These are phyloP conservation scores for Andricus quercusramuli DNA, from an alignment of 2,888 invertebrate genomes.

Conservation along the genomic window DNA sequence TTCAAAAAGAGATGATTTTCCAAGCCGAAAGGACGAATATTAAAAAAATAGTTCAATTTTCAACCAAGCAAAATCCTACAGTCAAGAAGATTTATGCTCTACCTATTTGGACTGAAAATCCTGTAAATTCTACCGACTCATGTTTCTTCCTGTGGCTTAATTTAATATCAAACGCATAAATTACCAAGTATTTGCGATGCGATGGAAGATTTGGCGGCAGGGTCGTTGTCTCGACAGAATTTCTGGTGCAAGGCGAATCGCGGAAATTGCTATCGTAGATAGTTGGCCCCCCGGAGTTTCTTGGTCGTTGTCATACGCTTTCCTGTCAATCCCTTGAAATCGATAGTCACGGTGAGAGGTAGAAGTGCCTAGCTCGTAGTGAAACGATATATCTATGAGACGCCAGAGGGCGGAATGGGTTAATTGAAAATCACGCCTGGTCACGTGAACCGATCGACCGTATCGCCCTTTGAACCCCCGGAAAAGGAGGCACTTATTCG, in stretches of 20 bases:
- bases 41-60: too few species aligned
- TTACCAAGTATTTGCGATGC: not conserved
- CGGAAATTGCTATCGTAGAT: slow-evolving; percentile 49
- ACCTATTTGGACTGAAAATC: too few species aligned
- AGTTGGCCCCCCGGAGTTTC: slow-evolving; percentile 1
- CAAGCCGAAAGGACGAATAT: too few species aligned
- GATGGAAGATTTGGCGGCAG: not conserved
- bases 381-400: slow-evolving; percentile 20
- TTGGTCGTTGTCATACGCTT: slow-evolving; percentile 19
- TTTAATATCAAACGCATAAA: not conserved
- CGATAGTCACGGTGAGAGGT: slow-evolving; percentile 27
- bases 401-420: slow-evolving; percentile 47
- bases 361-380: slow-evolving; percentile 21
- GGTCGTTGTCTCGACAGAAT: not conserved
- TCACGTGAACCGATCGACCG: slow-evolving; percentile 59
- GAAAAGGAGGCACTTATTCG: slow-evolving; percentile 46
- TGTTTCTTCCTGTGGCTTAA: not conserved
- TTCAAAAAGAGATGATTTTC: too few species aligned
- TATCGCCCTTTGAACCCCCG: slow-evolving; percentile 53
- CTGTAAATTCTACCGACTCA: not conserved
- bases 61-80: too few species aligned
- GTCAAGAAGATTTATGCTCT: too few species aligned
- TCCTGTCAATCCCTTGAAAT: slow-evolving; percentile 22
- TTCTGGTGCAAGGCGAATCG: slow-evolving; percentile 43
- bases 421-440: slow-evolving; percentile 69